Base-by-base conservation (phyloP, 2,113 vertebrate genomes). In the Ceyx melanurus region DNA sequence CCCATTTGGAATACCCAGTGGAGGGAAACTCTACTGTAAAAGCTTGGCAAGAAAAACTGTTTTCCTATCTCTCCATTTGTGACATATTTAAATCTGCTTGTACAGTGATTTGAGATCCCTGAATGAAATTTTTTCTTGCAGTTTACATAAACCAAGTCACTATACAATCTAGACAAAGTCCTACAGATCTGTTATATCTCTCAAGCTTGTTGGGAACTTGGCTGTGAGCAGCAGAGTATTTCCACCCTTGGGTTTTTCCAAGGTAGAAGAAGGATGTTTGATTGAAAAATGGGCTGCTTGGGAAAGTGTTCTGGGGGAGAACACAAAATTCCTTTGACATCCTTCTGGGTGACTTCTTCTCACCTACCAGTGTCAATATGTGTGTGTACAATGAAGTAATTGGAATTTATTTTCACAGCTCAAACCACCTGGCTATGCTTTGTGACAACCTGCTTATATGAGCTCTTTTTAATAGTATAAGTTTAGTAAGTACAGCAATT, bases 241-340 rank as follows among this genome's bases (percentile, higher is more conserved):
- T 84, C 19, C 14, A 43, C 7, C 2, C 15, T 50, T 20, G 7
- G 26, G 5, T 2, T 1, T 3, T 86, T 79, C 62, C 54, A 15
- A 5, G 14, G 23, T 25, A 2, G 4, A 3, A 5, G 11, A 3
- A 17, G 0, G 5, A 9, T 45, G 2, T 15, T 29, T 81, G 13
- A 1, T 2, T 68, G 25, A 51, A 81, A 13, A 31, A 15, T 2
- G 29, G 3, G 33, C 37, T 54, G 5, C 31, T 73, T 62, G 11
- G 28, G 21, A 62, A 71, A 80, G 9, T 13, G 8, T 28, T 79
- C 43, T 85, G 5, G 21, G 26, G 33, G 8, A 90, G 13, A 6
- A 68, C n/a, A 31, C 8, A 66, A 46, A 58, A 4, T 3, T 74
- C 7, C 35, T 75, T 58, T 77, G 25, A 75, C 13, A 35, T 3